These are phyloP conservation scores for Halcyon leucocephala DNA, from an alignment of 2,797 vertebrate genomes.

Conservation along the genomic window DNA sequence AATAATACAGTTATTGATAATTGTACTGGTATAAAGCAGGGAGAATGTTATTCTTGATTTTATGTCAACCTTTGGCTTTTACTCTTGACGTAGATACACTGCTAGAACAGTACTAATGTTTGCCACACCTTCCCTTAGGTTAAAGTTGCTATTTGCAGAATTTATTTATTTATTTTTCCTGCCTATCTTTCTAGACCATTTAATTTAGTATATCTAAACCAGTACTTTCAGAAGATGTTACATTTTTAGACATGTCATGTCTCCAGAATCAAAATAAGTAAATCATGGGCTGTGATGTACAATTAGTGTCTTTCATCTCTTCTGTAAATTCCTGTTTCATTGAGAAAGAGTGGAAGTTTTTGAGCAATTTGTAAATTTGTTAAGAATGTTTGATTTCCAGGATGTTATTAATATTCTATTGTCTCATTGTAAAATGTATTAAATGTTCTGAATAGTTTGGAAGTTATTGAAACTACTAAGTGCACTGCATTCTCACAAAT, in stretches of 20 bases:
- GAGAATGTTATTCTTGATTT: not conserved
- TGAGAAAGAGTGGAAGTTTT: not conserved
- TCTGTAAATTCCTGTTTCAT: not conserved
- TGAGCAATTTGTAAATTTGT: not conserved
- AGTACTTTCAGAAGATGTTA: not conserved
- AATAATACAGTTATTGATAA: not conserved
- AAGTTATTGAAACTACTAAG: not conserved
- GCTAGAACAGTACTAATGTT: not conserved
- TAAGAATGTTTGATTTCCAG: not conserved
- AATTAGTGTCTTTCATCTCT: not conserved
- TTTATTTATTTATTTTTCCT: not conserved
- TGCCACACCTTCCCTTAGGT: not conserved
- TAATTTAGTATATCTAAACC: not conserved
- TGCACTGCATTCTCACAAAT: fast-evolving
- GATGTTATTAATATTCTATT: not conserved
- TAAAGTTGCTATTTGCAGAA: not conserved
- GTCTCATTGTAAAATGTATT: not conserved
- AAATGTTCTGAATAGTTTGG: not conserved
- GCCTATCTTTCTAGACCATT: not conserved
- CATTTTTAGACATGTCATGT: not conserved
- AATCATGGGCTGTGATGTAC: not conserved
- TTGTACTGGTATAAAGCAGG: not conserved
- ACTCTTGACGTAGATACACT: not conserved
- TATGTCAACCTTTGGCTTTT: not conserved
- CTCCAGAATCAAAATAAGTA: not conserved